phyloP scores from a whole-genome alignment of 1,140 invertebrate species.

The Tribolium madens region DNA sequence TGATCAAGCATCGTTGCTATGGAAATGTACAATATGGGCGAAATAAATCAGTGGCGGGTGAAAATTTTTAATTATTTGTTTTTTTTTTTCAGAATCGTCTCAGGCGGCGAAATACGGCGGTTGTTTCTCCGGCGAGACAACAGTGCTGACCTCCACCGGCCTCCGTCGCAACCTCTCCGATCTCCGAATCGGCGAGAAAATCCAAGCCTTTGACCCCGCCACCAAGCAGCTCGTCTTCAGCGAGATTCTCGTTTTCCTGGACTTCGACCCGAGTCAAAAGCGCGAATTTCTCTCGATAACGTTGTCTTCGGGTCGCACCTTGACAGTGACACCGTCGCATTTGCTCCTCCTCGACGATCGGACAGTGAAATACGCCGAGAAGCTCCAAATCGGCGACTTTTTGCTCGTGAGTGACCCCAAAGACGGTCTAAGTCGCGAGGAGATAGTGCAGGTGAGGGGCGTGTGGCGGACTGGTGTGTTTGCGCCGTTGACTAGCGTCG shows the following conservation, averaged over 20 bases:
- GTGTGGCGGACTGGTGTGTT: conserved; percentile 80
- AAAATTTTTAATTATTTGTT: no score
- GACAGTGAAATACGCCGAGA: conserved; percentile 70
- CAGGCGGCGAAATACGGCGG: conserved; percentile 83
- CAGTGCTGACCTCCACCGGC: conserved; percentile 72
- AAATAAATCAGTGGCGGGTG: no score
- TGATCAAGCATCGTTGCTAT: no score
- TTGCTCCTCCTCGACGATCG: conserved; percentile 72
- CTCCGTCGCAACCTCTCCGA: conserved; percentile 74
- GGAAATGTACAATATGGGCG: no score
- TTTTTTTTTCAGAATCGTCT: conserved; percentile 91
- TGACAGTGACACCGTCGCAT: conserved; percentile 89
- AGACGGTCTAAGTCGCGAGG: conserved; percentile 70
- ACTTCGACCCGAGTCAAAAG: conserved; percentile 76
- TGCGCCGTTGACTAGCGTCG: conserved; percentile 89
- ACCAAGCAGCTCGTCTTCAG: conserved; percentile 80
- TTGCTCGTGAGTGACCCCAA: conserved; percentile 68
- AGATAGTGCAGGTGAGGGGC: conserved; percentile 72
- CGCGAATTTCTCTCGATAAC: conserved; percentile 79
- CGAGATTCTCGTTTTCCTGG: conserved; percentile 91
- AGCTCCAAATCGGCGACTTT: conserved; percentile 67
- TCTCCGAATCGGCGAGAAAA: conserved; percentile 81
- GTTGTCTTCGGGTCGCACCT: conserved; percentile 75
- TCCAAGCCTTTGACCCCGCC: conserved; percentile 78
- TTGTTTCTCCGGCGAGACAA: conserved; percentile 81